Evolutionary conservation across 1,140 invertebrate species (phyloP).

Genomic region (Drosophila nasuta): DNA sequence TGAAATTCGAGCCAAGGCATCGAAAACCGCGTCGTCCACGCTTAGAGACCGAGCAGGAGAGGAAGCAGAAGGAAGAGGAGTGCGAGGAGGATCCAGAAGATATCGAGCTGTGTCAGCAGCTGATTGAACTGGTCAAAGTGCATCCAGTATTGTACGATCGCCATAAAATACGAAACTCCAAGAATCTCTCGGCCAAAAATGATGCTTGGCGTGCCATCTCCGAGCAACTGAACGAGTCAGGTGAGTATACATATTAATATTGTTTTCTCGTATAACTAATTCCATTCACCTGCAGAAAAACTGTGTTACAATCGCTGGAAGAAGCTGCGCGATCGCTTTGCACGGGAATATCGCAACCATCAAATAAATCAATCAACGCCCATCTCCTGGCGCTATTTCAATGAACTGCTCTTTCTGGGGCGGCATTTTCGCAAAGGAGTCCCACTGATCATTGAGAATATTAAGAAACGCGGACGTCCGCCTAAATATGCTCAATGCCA

Average conservation of each 20-base stretch:
- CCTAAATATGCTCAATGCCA: slow-evolving; percentile 36
- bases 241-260: slow-evolving; percentile 36
- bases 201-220: slow-evolving; percentile 74
- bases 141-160: slow-evolving; percentile 75
- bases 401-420: slow-evolving; percentile 68
- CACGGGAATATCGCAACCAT: slow-evolving; percentile 73
- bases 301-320: slow-evolving; percentile 78
- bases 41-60: slow-evolving; percentile 27
- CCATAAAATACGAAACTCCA: slow-evolving; percentile 74
- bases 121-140: slow-evolving; percentile 70
- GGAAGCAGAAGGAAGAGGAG: slow-evolving; percentile 28
- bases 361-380: slow-evolving; percentile 61
- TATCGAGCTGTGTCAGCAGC: slow-evolving; percentile 62
- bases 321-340: slow-evolving; percentile 76
- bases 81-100: slow-evolving; percentile 47
- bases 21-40: slow-evolving; percentile 39
- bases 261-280: not conserved
- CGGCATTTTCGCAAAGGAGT: slow-evolving; percentile 75
- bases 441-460: slow-evolving; percentile 61
- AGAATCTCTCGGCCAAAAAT: slow-evolving; percentile 76
- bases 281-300: slow-evolving; percentile 54
- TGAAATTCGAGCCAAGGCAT: slow-evolving; percentile 65
- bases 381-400: slow-evolving; percentile 69
- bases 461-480: slow-evolving; percentile 63
- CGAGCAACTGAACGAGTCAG: slow-evolving; percentile 62